Evolutionary conservation across 2,888 invertebrate genomes (phyloP).

Genomic region (Calameuta idolon): DNA sequence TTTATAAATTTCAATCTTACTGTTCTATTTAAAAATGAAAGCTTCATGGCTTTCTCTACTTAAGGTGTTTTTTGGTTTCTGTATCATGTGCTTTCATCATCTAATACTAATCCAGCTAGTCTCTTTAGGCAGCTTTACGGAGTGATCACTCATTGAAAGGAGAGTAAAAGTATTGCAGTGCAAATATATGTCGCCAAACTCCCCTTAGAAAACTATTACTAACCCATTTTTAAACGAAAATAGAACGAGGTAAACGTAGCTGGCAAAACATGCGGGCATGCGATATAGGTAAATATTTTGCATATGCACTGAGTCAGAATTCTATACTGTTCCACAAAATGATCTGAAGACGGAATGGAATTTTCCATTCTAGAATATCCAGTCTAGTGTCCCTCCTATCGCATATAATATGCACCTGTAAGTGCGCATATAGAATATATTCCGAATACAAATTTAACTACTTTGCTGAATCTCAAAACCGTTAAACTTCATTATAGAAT

Average conservation of each 20-base stretch:
- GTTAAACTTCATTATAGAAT: no score
- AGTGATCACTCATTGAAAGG: no score
- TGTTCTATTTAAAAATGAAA: no score
- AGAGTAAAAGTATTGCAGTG: no score
- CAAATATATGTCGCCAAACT: no score
- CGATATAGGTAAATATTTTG: slow-evolving; percentile 27
- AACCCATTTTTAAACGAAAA: slow-evolving; percentile 1
- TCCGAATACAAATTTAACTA: neutral
- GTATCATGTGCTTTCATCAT: slow-evolving; percentile 8
- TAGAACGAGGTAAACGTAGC: slow-evolving; percentile 5
- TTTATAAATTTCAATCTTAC: no score
- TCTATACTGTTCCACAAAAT: slow-evolving; percentile 15
- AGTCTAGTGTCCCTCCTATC: neutral
- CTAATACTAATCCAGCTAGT: no score
- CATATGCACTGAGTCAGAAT: slow-evolving; percentile 21
- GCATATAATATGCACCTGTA: neutral
- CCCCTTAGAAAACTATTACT: no score
- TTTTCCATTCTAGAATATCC: neutral
- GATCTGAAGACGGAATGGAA: slow-evolving; percentile 7
- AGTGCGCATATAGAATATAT: slow-evolving; percentile 1
- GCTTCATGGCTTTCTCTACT: no score
- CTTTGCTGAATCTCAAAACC: no score
- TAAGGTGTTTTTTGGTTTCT: slow-evolving; percentile 13
- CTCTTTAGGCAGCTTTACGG: no score
- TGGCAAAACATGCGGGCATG: neutral